These are phyloP conservation scores for Gavia stellata DNA, from an alignment of 2,113 vertebrate genomes.

Conservation along the genomic window DNA sequence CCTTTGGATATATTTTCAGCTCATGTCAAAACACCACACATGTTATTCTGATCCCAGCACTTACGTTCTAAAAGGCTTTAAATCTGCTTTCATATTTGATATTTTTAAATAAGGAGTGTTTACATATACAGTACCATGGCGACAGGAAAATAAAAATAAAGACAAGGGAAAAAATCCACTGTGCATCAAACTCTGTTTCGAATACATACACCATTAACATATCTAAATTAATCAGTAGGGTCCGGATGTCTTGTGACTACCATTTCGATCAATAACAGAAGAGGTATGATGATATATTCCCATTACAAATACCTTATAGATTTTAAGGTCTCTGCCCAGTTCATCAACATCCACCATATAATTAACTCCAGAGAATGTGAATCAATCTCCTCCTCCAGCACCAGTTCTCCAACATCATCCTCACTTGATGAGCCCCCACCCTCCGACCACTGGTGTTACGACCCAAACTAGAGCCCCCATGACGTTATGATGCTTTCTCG, in stretches of 20 bases:
- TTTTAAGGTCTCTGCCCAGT: background rate
- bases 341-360: background rate
- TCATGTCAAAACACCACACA: slow-evolving; percentile 37
- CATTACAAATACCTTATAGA: background rate
- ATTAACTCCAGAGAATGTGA: background rate
- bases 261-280: background rate
- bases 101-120: slow-evolving; percentile 24
- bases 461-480: accelerated
- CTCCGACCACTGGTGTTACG: background rate
- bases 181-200: background rate
- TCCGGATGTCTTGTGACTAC: background rate
- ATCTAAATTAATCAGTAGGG: background rate
- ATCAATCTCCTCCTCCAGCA: background rate
- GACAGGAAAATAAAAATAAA: slow-evolving; percentile 18
- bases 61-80: background rate
- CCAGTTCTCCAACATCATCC: background rate
- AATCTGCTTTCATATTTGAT: slow-evolving; percentile 13
- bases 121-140: background rate
- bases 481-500: background rate
- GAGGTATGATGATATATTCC: background rate
- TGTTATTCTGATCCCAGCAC: slow-evolving; percentile 27
- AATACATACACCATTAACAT: background rate
- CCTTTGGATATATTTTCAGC: slow-evolving; percentile 55
- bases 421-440: accelerated
- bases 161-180: background rate